Conservation (phyloP, 2,113 vertebrate species). For the Sminthopsis crassicaudata region DNA sequence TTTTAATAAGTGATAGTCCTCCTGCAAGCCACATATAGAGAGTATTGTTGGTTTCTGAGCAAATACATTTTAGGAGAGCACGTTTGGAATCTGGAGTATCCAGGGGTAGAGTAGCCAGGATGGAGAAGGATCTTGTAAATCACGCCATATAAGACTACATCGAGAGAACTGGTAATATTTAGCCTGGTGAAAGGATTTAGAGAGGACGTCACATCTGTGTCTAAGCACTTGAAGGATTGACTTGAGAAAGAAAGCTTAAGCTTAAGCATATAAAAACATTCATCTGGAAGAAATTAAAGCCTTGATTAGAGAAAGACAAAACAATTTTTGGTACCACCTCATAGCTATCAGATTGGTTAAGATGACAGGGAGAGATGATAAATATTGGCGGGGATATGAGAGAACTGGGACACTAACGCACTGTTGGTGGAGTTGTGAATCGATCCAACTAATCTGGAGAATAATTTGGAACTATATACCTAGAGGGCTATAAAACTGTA, state of each 20-base stretch:
- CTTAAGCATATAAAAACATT: neutral
- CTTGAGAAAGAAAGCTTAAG: neutral
- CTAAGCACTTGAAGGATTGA: neutral
- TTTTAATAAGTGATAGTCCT: neutral
- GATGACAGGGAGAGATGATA: too few relatives aligned
- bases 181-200: neutral
- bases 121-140: neutral
- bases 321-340: too few relatives aligned
- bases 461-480: too few relatives aligned
- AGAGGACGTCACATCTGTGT: neutral
- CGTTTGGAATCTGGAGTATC: neutral
- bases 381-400: too few relatives aligned
- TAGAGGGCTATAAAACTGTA: too few relatives aligned
- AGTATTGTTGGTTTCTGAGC: neutral
- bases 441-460: too few relatives aligned
- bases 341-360: too few relatives aligned
- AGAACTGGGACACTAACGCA: too few relatives aligned
- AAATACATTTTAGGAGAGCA: neutral
- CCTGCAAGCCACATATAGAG: neutral
- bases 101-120: neutral
- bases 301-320: too few relatives aligned
- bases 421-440: too few relatives aligned
- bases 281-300: too few relatives aligned
- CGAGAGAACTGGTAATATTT: neutral
- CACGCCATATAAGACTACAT: neutral